A percentile compares a stretch with the other conserved stretches of the same genome.
Conservation (phyloP, 2,888 invertebrate species). For the Pogonocherus hispidulus region DNA sequence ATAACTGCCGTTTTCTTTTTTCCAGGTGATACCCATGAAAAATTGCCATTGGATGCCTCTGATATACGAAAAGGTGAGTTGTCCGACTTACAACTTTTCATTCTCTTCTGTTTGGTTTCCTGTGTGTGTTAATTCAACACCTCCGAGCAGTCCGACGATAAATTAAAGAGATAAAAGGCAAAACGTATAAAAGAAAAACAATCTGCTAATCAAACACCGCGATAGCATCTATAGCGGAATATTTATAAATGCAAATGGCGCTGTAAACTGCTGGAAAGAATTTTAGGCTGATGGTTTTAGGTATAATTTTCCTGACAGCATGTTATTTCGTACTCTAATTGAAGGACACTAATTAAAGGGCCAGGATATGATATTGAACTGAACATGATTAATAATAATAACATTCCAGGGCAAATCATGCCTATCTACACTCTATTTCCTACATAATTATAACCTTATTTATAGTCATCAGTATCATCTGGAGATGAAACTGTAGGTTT, state of each 20-base stretch:
- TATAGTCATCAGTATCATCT: no score
- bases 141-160: conserved; percentile 54
- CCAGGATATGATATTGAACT: no score
- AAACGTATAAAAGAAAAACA: conserved; percentile 58
- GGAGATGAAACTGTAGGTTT: no score
- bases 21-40: conserved; percentile 65
- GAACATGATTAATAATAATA: no score
- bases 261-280: conserved; percentile 30
- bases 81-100: conserved; percentile 14
- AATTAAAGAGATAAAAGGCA: conserved; percentile 58
- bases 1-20: conserved; percentile 46
- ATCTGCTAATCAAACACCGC: conserved; percentile 62
- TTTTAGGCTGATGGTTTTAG: not conserved
- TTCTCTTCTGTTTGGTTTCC: conserved; percentile 41
- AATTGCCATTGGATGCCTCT: conserved; percentile 62
- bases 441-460: no score
- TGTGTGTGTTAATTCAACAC: conserved; percentile 53
- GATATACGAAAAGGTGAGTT: conserved; percentile 64
- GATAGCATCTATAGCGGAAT: conserved; percentile 60
- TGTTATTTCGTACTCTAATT: no score
- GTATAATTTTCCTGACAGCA: no score
- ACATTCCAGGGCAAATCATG: no score
- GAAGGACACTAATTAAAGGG: no score
- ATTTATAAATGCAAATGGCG: conserved; percentile 61
- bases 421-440: no score